These are phyloP conservation scores for Drymonia ruficornis DNA, from an alignment of 2,888 invertebrate genomes.

Conservation along the genomic window DNA sequence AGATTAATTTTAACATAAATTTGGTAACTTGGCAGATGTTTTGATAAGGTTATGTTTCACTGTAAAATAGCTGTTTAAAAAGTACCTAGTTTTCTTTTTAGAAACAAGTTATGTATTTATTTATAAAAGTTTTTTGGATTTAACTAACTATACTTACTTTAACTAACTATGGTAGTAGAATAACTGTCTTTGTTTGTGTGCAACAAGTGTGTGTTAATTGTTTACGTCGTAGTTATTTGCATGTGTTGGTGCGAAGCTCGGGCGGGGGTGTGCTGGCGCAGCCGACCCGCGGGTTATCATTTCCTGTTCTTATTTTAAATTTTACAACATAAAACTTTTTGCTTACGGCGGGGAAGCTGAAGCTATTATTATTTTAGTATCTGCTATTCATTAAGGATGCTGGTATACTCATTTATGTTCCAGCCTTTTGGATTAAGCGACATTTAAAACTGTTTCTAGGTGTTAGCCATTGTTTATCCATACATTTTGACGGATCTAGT, in stretches of 20 bases:
- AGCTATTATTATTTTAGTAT: slow-evolving; percentile 41
- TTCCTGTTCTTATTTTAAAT: slow-evolving; percentile 83
- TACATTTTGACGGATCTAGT: too few species aligned
- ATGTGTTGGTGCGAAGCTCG: slow-evolving; percentile 47
- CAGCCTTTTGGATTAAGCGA: too few species aligned
- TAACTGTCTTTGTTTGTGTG: slow-evolving; percentile 29
- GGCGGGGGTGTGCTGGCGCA: slow-evolving; percentile 61
- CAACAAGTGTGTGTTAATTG: slow-evolving; percentile 35
- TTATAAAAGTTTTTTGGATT: too few species aligned
- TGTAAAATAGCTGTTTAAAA: too few species aligned
- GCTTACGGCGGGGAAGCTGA: slow-evolving; percentile 56
- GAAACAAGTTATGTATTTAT: too few species aligned
- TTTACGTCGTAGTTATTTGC: slow-evolving; percentile 43
- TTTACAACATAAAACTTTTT: slow-evolving; percentile 79
- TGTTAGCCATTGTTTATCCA: too few species aligned
- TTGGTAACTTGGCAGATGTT: too few species aligned
- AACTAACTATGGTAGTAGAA: neutral
- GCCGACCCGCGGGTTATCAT: slow-evolving; percentile 82
- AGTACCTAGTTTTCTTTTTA: too few species aligned
- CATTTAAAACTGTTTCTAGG: too few species aligned
- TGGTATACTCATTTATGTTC: neutral
- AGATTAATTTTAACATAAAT: neutral
- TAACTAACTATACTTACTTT: too few species aligned
- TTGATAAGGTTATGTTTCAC: too few species aligned
- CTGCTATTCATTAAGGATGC: slow-evolving; percentile 10